Evolutionary conservation across 2,888 invertebrate species (phyloP).

Genomic region (Nudaria mundana): DNA sequence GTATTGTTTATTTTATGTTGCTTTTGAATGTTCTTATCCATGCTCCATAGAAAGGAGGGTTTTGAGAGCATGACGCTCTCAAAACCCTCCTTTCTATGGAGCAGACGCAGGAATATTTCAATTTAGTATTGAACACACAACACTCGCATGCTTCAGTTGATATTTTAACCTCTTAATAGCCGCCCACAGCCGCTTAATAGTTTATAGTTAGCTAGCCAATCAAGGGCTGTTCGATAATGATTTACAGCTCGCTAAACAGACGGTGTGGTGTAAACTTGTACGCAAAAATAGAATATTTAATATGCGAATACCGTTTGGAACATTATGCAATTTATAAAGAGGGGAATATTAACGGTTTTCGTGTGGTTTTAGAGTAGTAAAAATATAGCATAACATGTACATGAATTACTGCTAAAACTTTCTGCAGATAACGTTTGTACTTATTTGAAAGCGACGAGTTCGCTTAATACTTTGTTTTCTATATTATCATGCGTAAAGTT

Average conservation of each 20-base stretch:
- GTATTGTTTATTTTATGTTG: too few species aligned
- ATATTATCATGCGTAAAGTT: too few species aligned
- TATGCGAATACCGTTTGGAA: constrained; percentile 8
- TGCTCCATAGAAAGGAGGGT: too few species aligned
- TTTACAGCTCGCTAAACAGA: constrained; percentile 46
- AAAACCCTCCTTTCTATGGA: too few species aligned
- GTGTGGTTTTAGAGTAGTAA: background rate
- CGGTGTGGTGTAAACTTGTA: constrained; percentile 40
- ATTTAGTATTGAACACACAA: too few species aligned
- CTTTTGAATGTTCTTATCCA: too few species aligned
- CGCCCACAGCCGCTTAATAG: constrained; percentile 2
- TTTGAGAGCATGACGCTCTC: too few species aligned
- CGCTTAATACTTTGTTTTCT: too few species aligned
- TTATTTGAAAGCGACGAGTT: too few species aligned
- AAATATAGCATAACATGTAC: background rate
- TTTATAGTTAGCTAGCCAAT: constrained; percentile 24
- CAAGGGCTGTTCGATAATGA: constrained; percentile 33
- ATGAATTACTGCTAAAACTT: too few species aligned
- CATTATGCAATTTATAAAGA: background rate
- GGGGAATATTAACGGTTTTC: background rate
- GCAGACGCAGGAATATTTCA: too few species aligned
- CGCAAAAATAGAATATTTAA: constrained; percentile 42
- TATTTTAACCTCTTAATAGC: constrained; percentile 17
- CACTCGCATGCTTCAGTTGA: constrained; percentile 10
- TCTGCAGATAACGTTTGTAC: too few species aligned